phyloP scores from a whole-genome alignment of 2,888 invertebrate species.

The Cheilosia vernalis region DNA sequence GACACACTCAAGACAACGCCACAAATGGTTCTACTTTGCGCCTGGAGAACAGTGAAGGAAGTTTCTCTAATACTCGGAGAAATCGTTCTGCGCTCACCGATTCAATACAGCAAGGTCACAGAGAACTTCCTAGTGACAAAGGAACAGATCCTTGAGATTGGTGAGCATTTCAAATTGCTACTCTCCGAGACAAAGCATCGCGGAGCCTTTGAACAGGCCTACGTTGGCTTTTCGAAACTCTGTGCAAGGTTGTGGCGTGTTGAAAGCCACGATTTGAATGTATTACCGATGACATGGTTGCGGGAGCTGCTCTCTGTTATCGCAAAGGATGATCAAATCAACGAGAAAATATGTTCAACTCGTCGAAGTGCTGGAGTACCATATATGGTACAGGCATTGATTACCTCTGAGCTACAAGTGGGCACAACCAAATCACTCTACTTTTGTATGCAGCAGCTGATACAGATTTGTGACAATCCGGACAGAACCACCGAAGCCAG shows the following conservation, averaged over 20 bases:
- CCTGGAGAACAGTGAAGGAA: conserved; percentile 98
- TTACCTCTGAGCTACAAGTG: conserved; percentile 89
- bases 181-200: conserved; percentile 93
- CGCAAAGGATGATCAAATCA: conserved; percentile 82
- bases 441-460: conserved; percentile 85
- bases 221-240: conserved; percentile 92
- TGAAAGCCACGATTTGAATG: conserved; percentile 83
- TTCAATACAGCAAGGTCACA: conserved; percentile 78
- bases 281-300: conserved; percentile 88
- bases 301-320: conserved; percentile 85
- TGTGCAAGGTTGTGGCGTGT: conserved; percentile 86
- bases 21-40: conserved; percentile 95
- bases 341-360: conserved; percentile 89
- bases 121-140: conserved; percentile 78
- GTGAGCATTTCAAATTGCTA: conserved; percentile 87
- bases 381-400: conserved; percentile 92
- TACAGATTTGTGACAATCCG: conserved; percentile 80
- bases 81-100: conserved; percentile 85
- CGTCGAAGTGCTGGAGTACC: conserved; percentile 97
- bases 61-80: conserved; percentile 89
- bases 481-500: conserved; percentile 84
- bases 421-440: conserved; percentile 85
- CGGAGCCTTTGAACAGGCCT: conserved; percentile 98
- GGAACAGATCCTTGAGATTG: conserved; percentile 85
- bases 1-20: conserved; percentile 85